A percentile compares a stretch with the other conserved stretches of the same genome.
These are phyloP conservation scores for Temnothorax nylanderi DNA, from an alignment of 1,140 invertebrate species.

Conservation along the genomic window DNA sequence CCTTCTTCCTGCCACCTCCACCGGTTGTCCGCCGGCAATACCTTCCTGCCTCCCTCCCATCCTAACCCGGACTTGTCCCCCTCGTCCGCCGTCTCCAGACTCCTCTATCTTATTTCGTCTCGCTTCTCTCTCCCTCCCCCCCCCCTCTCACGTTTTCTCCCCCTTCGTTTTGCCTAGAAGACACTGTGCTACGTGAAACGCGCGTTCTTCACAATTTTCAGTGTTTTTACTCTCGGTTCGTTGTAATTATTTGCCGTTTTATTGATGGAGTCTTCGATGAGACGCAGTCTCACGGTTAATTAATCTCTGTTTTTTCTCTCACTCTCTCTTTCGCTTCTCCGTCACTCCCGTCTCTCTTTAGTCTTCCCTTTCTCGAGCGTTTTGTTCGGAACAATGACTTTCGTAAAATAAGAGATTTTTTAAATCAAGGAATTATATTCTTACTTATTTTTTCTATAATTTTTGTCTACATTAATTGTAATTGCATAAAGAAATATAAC, in stretches of 20 bases:
- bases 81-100: constrained; percentile 40
- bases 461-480: not conserved
- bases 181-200: not conserved
- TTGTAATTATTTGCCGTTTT: constrained; percentile 8
- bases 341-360: not conserved
- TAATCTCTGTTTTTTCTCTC: constrained; percentile 3
- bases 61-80: constrained; percentile 8
- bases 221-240: not conserved
- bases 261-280: not conserved
- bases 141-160: constrained; percentile 35
- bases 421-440: not conserved
- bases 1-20: constrained; percentile 69
- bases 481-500: not conserved
- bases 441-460: not conserved
- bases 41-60: constrained; percentile 46
- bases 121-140: not conserved
- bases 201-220: not conserved
- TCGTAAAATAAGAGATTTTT: not conserved
- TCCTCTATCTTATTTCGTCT: constrained; percentile 45
- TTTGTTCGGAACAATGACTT: not conserved
- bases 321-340: constrained; percentile 13
- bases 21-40: constrained; percentile 28
- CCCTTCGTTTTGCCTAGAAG: constrained; percentile 13
- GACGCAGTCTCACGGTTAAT: not conserved
- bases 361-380: not conserved